phyloP scores from a whole-genome alignment of 2,888 invertebrate species.

The Prosopocoilus inquinatus region DNA sequence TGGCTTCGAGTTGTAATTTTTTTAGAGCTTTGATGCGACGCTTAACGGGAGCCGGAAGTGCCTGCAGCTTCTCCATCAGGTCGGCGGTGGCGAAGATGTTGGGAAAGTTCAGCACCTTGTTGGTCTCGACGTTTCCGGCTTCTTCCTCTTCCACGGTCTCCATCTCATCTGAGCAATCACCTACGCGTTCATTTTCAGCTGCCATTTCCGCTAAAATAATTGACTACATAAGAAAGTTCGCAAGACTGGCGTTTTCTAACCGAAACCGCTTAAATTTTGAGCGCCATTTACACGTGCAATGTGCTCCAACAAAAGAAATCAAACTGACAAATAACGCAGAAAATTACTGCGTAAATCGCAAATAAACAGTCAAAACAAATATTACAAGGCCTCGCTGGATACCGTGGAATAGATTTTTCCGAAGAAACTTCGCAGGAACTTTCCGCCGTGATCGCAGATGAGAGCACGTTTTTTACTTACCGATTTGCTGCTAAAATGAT shows the following conservation, averaged over 20 bases:
- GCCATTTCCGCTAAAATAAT: slow-evolving; percentile 58
- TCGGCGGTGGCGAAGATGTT: slow-evolving; percentile 57
- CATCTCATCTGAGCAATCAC: slow-evolving; percentile 64
- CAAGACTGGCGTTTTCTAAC: no score
- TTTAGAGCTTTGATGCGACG: slow-evolving; percentile 81
- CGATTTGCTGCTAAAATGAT: slow-evolving; percentile 34
- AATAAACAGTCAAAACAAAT: slow-evolving; percentile 26
- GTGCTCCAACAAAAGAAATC: slow-evolving; percentile 26
- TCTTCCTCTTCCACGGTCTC: slow-evolving; percentile 59
- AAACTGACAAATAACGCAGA: slow-evolving; percentile 21
- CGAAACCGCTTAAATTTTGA: slow-evolving; percentile 11
- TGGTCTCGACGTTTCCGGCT: slow-evolving; percentile 28
- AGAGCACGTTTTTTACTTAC: slow-evolving; percentile 30
- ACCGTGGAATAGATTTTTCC: not conserved
- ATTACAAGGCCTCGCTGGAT: slow-evolving; percentile 18
- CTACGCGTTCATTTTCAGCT: slow-evolving; percentile 63
- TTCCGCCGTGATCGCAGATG: not conserved
- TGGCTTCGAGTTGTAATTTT: slow-evolving; percentile 79
- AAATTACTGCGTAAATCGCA: slow-evolving; percentile 24
- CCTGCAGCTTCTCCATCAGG: slow-evolving; percentile 24
- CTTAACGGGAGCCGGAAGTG: slow-evolving; percentile 73
- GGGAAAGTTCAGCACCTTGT: slow-evolving; percentile 49
- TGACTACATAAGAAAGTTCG: not conserved
- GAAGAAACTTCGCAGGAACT: not conserved
- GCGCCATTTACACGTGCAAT: slow-evolving; percentile 19